Base-by-base conservation (phyloP, 2,888 invertebrate species). In the Cephus pulcher region DNA sequence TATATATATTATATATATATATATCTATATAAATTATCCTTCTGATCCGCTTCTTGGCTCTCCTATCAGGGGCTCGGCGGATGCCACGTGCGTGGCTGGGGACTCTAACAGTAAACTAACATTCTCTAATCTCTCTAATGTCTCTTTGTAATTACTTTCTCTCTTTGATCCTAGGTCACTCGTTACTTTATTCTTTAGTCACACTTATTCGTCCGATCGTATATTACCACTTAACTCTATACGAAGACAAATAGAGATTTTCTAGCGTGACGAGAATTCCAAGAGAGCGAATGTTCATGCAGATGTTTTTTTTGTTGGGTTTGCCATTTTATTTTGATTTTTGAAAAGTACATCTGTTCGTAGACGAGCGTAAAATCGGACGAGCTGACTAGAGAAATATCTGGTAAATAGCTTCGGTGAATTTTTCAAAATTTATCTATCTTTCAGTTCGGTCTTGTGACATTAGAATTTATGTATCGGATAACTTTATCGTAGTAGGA, bases 1-100 rank as follows among this genome's bases (percentile, higher is more conserved):
- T 23, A 23, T 56, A 23, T 56, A 56, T 56, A 56, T 56, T 56
- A 23, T 56, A 15, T 33, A 30, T 33, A 30, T 69, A n/a, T 15
- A 75, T 75, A 71, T 11, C 23, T 40, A 40, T 33, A 30, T 69
- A 33, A 30, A 75, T 75, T 74, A 79, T 80, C 80, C 79, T 79
- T 78, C 80, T 79, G 76, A 89, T 90, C 88, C 89, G 91, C 90
- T 91, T 91, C 88, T 91, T 89, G 91, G 91, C 90, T 91, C 90
- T 91, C 87, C 89, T 91, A 91, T 91, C 74, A 90, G 91, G 91
- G 91, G 91, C 91, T 91, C 91, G 91, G 91, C 91, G 91, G 91
- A 89, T 90, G 91, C 90, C 90, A 90, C 88, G 88, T 88, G 88
- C 89, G 90, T 91, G 90, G 89, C 90, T 90, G 89, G 90, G 89